phyloP scores from a whole-genome alignment of 2,888 invertebrate genomes.

The Drosophila rubida region DNA sequence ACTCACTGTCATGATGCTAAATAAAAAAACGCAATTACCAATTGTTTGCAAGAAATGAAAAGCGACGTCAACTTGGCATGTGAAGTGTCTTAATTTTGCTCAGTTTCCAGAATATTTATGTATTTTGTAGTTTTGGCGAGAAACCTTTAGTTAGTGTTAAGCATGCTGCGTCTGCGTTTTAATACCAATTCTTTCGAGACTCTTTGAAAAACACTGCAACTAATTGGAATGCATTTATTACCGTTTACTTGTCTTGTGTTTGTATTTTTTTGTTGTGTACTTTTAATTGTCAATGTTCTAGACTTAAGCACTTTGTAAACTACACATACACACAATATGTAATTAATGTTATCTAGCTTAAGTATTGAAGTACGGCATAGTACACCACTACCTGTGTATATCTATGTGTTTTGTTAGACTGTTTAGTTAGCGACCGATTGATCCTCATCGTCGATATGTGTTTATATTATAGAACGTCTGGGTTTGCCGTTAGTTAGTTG shows the following conservation, averaged over 20 bases:
- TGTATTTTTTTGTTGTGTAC: slow-evolving; percentile 12
- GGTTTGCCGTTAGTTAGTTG: slow-evolving; percentile 28
- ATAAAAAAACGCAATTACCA: background rate
- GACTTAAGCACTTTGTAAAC: slow-evolving; percentile 59
- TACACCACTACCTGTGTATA: slow-evolving; percentile 1
- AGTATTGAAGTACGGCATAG: slow-evolving; percentile 26
- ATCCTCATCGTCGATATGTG: slow-evolving; percentile 23
- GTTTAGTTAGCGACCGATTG: slow-evolving; percentile 26
- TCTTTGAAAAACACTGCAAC: slow-evolving; percentile 14
- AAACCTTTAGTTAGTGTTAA: slow-evolving; percentile 58
- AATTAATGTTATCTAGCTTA: slow-evolving; percentile 30
- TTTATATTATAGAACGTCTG: slow-evolving; percentile 14
- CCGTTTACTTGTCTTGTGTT: slow-evolving; percentile 43
- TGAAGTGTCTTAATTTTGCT: slow-evolving; percentile 70
- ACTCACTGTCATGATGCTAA: slow-evolving; percentile 14
- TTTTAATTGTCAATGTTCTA: slow-evolving; percentile 47
- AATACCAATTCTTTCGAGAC: slow-evolving; percentile 4
- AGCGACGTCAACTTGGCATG: slow-evolving; percentile 43
- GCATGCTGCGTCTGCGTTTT: slow-evolving; percentile 61
- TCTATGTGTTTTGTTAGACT: slow-evolving; percentile 25
- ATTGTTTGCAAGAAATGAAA: slow-evolving; percentile 4
- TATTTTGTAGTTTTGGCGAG: slow-evolving; percentile 30
- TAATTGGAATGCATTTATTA: slow-evolving; percentile 10
- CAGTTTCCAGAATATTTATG: slow-evolving; percentile 23
- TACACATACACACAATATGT: slow-evolving; percentile 25